phyloP scores from a whole-genome alignment of 2,888 invertebrate species.

The Yponomeuta sedellus region DNA sequence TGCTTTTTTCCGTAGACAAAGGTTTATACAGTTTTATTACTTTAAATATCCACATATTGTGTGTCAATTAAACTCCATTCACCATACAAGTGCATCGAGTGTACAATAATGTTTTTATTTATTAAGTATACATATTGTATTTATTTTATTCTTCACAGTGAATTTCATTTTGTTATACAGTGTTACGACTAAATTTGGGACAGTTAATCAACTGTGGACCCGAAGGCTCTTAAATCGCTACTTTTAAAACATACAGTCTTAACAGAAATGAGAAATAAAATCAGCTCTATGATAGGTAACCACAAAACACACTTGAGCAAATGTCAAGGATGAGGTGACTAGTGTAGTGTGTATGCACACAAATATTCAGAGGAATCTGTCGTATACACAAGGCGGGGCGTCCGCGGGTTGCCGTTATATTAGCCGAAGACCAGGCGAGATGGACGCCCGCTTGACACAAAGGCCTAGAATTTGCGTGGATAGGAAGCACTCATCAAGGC shows the following conservation, averaged over 20 bases:
- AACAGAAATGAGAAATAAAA: background rate
- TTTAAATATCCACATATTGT: too few relatives aligned
- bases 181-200: too few relatives aligned
- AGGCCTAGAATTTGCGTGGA: constrained; percentile 41
- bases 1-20: too few relatives aligned
- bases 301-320: background rate
- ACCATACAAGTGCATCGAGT: too few relatives aligned
- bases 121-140: too few relatives aligned
- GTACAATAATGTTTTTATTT: too few relatives aligned
- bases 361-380: constrained; percentile 9
- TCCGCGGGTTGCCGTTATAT: constrained; percentile 19
- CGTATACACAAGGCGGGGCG: constrained; percentile 11
- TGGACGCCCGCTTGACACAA: constrained; percentile 32
- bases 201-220: too few relatives aligned
- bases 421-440: constrained; percentile 7
- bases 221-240: too few relatives aligned
- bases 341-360: background rate
- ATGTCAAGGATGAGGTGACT: constrained; percentile 5
- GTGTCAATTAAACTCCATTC: too few relatives aligned
- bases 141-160: too few relatives aligned
- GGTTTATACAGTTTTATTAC: too few relatives aligned
- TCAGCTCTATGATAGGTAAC: background rate
- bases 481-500: constrained; percentile 56
- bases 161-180: too few relatives aligned
- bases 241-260: background rate